A percentile compares a stretch with the other conserved stretches of the same genome.
phyloP scores from a whole-genome alignment of 2,797 vertebrate genomes.

The Malurus splendens region DNA sequence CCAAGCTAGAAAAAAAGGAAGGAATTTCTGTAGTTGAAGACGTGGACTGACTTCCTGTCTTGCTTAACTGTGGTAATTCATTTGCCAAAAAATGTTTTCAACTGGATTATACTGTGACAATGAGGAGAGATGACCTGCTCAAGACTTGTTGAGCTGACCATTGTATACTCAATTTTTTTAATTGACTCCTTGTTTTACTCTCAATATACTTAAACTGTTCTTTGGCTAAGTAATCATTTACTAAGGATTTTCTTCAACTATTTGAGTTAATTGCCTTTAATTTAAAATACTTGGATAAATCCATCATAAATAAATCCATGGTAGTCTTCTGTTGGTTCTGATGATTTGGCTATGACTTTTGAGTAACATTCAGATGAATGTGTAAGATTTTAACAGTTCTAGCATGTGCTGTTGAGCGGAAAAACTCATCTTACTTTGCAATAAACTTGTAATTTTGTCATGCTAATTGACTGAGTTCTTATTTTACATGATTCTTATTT shows the following conservation, averaged over 20 bases:
- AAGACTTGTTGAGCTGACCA: not conserved
- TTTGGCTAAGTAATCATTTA: not conserved
- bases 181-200: not conserved
- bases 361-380: not conserved
- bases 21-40: not conserved
- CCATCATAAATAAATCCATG: not conserved
- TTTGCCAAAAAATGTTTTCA: not conserved
- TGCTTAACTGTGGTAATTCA: not conserved
- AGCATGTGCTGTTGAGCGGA: not conserved
- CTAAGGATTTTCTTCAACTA: not conserved
- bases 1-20: constrained; percentile 41
- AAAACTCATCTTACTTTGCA: not conserved
- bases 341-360: not conserved
- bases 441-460: constrained; percentile 43
- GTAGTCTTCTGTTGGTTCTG: not conserved
- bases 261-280: not conserved
- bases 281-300: not conserved
- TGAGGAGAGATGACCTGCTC: not conserved
- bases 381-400: not conserved
- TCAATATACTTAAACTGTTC: not conserved
- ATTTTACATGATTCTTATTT: not conserved
- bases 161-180: not conserved
- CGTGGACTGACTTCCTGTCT: not conserved
- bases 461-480: not conserved
- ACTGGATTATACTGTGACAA: not conserved